A percentile compares a stretch with the other conserved stretches of the same genome.
Conservation (phyloP, 2,797 vertebrate genomes). For the Anguilla pacifica region DNA sequence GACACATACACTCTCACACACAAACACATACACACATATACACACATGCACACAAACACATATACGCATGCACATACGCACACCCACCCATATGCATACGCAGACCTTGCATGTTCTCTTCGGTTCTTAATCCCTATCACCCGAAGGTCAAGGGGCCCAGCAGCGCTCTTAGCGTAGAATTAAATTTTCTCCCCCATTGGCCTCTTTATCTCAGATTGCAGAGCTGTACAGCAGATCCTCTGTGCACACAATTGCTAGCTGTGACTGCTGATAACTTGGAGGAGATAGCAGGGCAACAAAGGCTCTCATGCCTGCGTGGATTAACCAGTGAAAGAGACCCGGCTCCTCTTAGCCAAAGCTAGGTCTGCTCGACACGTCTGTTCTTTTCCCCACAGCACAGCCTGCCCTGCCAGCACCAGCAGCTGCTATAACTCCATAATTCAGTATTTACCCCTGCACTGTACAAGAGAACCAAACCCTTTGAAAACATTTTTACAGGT, state of each 20-base stretch:
- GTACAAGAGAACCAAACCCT: neutral
- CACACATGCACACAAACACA: neutral
- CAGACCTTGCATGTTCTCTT: neutral
- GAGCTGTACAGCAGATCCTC: slow-evolving; percentile 4
- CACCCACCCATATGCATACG: neutral
- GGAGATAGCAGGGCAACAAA: slow-evolving; percentile 13
- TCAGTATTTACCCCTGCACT: neutral
- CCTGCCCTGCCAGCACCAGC: neutral
- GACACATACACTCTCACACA: neutral
- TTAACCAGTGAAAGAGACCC: neutral
- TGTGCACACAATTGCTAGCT: slow-evolving; percentile 3
- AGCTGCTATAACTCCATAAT: neutral
- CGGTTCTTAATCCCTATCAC: neutral
- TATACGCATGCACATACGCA: too few relatives aligned
- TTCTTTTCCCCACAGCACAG: neutral
- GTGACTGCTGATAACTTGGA: slow-evolving; percentile 2
- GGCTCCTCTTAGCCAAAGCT: neutral
- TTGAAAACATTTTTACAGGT: neutral
- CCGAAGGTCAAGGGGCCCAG: neutral
- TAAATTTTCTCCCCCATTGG: neutral
- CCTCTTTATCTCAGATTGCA: slow-evolving; percentile 17
- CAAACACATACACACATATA: too few relatives aligned
- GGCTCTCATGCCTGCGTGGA: neutral
- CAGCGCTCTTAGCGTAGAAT: neutral
- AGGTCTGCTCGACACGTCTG: neutral